Conservation (phyloP, 2,797 vertebrate species). For the Aldrovandia affinis region DNA sequence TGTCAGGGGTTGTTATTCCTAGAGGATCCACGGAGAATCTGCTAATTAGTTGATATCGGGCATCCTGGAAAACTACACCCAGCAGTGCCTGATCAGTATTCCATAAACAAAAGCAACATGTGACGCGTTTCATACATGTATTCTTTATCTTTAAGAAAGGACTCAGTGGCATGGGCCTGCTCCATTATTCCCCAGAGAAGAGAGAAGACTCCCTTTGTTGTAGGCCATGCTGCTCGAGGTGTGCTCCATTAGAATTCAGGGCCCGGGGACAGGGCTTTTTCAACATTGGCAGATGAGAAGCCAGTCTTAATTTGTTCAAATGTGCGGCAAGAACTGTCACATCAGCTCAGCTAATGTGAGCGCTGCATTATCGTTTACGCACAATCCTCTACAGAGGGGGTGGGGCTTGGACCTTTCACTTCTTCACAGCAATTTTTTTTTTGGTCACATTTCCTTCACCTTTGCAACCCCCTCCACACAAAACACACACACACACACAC, state of each 20-base stretch:
- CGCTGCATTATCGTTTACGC: slow-evolving; percentile 16
- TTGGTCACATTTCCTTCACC: neutral
- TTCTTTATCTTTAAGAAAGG: slow-evolving; percentile 9
- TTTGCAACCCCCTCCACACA: neutral
- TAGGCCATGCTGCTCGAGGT: slow-evolving; percentile 20
- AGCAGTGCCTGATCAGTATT: slow-evolving; percentile 13
- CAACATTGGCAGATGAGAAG: slow-evolving; percentile 18
- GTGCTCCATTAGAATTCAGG: slow-evolving; percentile 27
- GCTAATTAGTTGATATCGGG: slow-evolving; percentile 7
- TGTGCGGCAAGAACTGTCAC: slow-evolving; percentile 16
- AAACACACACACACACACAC: neutral
- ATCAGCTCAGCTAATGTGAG: neutral
- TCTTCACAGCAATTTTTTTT: neutral
- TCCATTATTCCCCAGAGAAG: slow-evolving; percentile 2
- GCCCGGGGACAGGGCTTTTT: slow-evolving; percentile 5
- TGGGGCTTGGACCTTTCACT: no score
- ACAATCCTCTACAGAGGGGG: neutral
- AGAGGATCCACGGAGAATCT: neutral
- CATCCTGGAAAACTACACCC: neutral
- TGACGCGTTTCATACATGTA: slow-evolving; percentile 24
- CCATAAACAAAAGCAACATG: neutral
- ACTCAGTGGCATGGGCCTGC: slow-evolving; percentile 11
- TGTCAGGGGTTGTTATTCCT: slow-evolving; percentile 12
- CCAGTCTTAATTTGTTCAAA: slow-evolving; percentile 26
- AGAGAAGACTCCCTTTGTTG: slow-evolving; percentile 35